phyloP scores from a whole-genome alignment of 2,888 invertebrate species.

The Spodoptera picta region DNA sequence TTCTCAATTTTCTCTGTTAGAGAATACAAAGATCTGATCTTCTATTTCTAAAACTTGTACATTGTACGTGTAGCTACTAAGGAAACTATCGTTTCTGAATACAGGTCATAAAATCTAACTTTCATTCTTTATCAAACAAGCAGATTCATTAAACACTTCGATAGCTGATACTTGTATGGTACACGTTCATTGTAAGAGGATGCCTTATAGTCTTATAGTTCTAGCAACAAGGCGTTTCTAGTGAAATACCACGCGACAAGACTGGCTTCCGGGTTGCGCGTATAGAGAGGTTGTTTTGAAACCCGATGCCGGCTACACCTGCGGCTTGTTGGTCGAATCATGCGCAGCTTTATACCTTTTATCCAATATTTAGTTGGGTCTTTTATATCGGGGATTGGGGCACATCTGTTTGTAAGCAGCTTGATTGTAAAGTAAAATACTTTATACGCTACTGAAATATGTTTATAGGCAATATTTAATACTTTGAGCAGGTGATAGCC shows the following conservation, averaged over 20 bases:
- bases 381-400: constrained; percentile 28
- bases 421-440: constrained; percentile 15
- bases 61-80: too few relatives aligned
- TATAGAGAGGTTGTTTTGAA: constrained; percentile 74
- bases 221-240: constrained; percentile 61
- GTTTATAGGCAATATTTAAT: not conserved
- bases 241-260: constrained; percentile 63
- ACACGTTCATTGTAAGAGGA: constrained; percentile 39
- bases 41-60: too few relatives aligned
- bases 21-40: too few relatives aligned
- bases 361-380: constrained; percentile 7
- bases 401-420: constrained; percentile 15
- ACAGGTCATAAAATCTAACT: not conserved
- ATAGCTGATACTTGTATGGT: constrained; percentile 1
- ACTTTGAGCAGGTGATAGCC: not conserved
- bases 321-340: constrained; percentile 40
- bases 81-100: too few relatives aligned
- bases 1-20: too few relatives aligned
- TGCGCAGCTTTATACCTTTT: constrained; percentile 39
- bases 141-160: constrained; percentile 19
- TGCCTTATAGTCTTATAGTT: constrained; percentile 33
- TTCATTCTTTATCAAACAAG: constrained; percentile 8
- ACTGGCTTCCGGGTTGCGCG: constrained; percentile 68
- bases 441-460: not conserved
- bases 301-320: constrained; percentile 64